Conservation (phyloP, 2,888 invertebrate species). For the Apodemia zela region DNA sequence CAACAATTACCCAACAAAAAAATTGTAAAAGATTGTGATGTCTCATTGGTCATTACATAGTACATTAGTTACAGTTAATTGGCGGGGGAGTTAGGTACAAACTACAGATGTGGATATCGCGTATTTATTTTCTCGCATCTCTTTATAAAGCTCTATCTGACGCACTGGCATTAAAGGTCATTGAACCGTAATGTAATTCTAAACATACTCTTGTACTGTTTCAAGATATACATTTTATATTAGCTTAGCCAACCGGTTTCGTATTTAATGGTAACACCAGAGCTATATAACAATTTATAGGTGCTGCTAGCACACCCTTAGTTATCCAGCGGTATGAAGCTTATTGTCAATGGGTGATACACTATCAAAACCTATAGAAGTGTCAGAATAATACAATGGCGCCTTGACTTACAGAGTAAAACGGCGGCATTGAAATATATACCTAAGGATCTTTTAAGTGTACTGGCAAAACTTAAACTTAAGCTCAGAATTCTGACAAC, state of each 20-base stretch:
- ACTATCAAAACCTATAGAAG: too few species aligned
- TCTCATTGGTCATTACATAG: neutral
- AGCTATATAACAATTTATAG: neutral
- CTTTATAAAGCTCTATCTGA: constrained; percentile 72
- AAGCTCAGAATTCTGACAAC: too few species aligned
- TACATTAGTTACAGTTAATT: neutral
- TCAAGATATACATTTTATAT: neutral
- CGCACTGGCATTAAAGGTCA: constrained; percentile 63
- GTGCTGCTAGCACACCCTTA: too few species aligned
- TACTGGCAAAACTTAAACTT: too few species aligned
- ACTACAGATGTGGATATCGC: constrained; percentile 68
- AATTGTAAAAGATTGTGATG: too few species aligned
- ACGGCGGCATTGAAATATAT: too few species aligned
- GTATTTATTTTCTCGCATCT: constrained; percentile 72
- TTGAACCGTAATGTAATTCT: constrained; percentile 42
- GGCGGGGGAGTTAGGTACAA: constrained; percentile 29
- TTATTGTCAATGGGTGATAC: too few species aligned
- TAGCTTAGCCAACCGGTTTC: neutral
- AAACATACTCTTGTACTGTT: neutral
- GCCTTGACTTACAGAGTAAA: too few species aligned
- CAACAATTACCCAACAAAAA: too few species aligned
- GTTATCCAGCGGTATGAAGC: too few species aligned
- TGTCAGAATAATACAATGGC: too few species aligned
- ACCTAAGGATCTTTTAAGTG: too few species aligned
- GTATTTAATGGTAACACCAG: neutral